Base-by-base conservation (phyloP, 2,888 invertebrate genomes). In the Caenorhabditis sp. region DNA sequence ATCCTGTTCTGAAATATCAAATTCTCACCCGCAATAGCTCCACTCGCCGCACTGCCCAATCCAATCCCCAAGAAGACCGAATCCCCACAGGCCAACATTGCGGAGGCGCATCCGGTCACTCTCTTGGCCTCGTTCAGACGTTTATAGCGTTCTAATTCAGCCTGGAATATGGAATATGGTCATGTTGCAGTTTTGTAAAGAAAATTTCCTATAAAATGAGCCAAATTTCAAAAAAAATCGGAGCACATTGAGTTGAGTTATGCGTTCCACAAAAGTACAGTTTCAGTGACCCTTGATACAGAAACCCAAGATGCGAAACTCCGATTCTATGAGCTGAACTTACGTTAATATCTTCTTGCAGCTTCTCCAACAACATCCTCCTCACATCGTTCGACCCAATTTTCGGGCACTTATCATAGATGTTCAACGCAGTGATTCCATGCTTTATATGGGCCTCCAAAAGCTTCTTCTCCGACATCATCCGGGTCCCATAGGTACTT, bases 311-410 rank as follows among this genome's bases (percentile, higher is more conserved):
- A n/a, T n/a, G n/a, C n/a, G n/a, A n/a, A n/a, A n/a, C n/a, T n/a
- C n/a, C n/a, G n/a, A n/a, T n/a, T n/a, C n/a, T n/a, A n/a, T n/a
- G n/a, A n/a, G n/a, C n/a, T n/a, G n/a, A 51, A 74, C 82, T 49
- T 14, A 91, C 91, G 86, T 91, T 91, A 35, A 91, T 90, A 68
- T 90, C 89, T 74, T 91, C 91, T 59, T 91, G 91, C 16, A 91
- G 77, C 56, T 86, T 86, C 51, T 90, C 90, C 80, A 91, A 82
- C 54, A 90, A 82, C 47, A 82, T 69, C 22, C 85, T 76, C 38
- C 91, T 75, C 12, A 91, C 87, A 51, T 89, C 88, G 1, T 89
- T 88, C 26, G 89, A 87, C n/a, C 89, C 90, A 47, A 91, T 88
- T 77, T 90, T 91, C 1, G 91, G 91, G 22, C 89, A 90, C 66